A percentile compares a stretch with the other conserved stretches of the same genome.
Evolutionary conservation across 2,888 invertebrate genomes (phyloP).

Genomic region (Lithophane semibrunnea): DNA sequence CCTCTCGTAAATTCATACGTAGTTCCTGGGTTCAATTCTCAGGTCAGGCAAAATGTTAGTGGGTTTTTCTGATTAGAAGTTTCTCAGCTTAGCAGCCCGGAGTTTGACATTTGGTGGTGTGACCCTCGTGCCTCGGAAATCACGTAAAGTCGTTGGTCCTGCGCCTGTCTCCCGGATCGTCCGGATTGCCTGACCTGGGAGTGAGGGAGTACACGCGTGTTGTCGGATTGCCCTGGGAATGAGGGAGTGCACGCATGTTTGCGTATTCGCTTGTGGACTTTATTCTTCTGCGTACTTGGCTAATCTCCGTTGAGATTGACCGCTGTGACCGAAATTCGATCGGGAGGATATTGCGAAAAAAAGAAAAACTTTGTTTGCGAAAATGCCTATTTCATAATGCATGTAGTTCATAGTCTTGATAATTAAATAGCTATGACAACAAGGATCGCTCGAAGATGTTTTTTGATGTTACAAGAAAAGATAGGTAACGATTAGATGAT

Average conservation of each 20-base stretch:
- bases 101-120: not conserved
- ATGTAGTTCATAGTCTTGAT: not conserved
- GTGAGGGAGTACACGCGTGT: too few species aligned
- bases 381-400: not conserved
- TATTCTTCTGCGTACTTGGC: not conserved
- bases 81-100: not conserved
- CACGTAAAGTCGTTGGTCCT: not conserved
- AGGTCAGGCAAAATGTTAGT: too few species aligned
- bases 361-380: too few species aligned
- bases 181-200: not conserved
- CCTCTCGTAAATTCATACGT: not conserved
- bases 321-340: not conserved
- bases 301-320: not conserved
- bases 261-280: not conserved
- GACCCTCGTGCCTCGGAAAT: not conserved
- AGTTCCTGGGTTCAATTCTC: too few species aligned
- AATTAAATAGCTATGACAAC: not conserved
- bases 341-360: not conserved
- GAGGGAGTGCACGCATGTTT: too few species aligned
- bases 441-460: not conserved
- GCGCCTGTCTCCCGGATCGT: not conserved
- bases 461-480: too few species aligned
- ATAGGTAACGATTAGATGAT: constrained; percentile 6
- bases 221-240: not conserved
- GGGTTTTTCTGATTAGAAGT: not conserved